phyloP scores from a whole-genome alignment of 2,888 invertebrate genomes.

The Xanthorhoe designata region DNA sequence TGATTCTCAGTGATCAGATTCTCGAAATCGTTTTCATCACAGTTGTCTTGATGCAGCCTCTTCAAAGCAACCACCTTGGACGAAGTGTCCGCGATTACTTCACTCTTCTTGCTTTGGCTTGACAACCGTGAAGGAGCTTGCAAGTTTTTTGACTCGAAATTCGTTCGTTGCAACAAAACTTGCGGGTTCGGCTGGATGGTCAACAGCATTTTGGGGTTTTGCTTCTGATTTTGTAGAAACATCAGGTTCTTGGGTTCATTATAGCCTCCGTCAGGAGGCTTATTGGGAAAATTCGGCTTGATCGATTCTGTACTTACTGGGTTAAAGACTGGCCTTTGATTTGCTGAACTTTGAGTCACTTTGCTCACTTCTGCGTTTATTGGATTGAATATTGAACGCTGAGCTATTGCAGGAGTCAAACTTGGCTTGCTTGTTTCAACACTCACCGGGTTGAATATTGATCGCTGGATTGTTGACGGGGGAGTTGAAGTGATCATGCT shows the following conservation, averaged over 20 bases:
- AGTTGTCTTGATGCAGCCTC: conserved; percentile 78
- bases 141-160: conserved; percentile 78
- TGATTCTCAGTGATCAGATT: conserved; percentile 84
- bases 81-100: conserved; percentile 63
- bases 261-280: conserved; percentile 61
- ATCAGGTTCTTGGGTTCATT: conserved; percentile 74
- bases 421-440: conserved; percentile 3
- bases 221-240: conserved; percentile 72
- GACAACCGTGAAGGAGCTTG: conserved; percentile 80
- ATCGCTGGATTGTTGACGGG: neutral
- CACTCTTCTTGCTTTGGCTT: conserved; percentile 74
- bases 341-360: neutral
- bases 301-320: conserved; percentile 42
- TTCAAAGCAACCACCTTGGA: conserved; percentile 81
- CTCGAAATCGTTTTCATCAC: conserved; percentile 83
- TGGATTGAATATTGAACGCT: conserved; percentile 7
- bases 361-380: conserved; percentile 49
- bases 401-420: neutral
- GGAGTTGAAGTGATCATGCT: conserved; percentile 34
- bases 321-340: conserved; percentile 7
- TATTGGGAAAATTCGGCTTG: conserved; percentile 60
- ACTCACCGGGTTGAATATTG: conserved; percentile 7
- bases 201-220: conserved; percentile 73
- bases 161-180: conserved; percentile 70
- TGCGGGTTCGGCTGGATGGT: conserved; percentile 75